Evolutionary conservation across 2,113 vertebrate species (phyloP).

Genomic region (Aspidoscelis tigris): DNA sequence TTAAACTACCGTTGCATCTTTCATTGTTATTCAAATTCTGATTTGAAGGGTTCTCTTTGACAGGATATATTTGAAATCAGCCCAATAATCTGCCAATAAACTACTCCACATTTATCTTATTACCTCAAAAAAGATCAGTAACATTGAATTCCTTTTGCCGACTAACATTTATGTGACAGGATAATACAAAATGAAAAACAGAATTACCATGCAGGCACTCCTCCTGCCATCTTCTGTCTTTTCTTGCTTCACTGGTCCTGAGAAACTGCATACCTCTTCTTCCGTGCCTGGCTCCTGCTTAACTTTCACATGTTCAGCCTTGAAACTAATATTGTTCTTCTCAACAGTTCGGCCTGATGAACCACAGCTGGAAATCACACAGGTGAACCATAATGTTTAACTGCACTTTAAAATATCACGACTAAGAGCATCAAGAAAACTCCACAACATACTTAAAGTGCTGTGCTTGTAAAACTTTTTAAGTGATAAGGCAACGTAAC

Average conservation of each 20-base stretch:
- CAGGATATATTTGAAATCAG: neutral
- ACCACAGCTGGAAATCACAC: constrained; percentile 81
- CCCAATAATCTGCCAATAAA: neutral
- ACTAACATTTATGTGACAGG: neutral
- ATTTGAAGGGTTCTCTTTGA: neutral
- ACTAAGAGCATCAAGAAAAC: constrained; percentile 7
- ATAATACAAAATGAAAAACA: neutral
- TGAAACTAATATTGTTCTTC: constrained; percentile 75
- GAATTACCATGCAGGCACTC: constrained; percentile 95
- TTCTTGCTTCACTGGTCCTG: constrained; percentile 88
- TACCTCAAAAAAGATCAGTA: neutral
- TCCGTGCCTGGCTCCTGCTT: constrained; percentile 94
- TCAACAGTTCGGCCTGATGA: constrained; percentile 88
- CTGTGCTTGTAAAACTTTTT: no score
- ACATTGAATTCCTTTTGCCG: neutral
- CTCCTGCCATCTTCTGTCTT: constrained; percentile 87
- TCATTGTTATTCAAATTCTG: neutral
- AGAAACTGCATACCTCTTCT: constrained; percentile 86
- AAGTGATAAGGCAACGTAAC: neutral
- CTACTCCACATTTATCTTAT: neutral
- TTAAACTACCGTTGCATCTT: neutral
- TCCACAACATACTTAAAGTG: neutral
- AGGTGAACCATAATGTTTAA: neutral
- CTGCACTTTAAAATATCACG: constrained; percentile 16
- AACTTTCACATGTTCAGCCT: constrained; percentile 88